Evolutionary conservation across 2,113 vertebrate genomes (phyloP), one percentile per base, ranked within the genome.

Genomic region (Hypanus sabinus): DNA sequence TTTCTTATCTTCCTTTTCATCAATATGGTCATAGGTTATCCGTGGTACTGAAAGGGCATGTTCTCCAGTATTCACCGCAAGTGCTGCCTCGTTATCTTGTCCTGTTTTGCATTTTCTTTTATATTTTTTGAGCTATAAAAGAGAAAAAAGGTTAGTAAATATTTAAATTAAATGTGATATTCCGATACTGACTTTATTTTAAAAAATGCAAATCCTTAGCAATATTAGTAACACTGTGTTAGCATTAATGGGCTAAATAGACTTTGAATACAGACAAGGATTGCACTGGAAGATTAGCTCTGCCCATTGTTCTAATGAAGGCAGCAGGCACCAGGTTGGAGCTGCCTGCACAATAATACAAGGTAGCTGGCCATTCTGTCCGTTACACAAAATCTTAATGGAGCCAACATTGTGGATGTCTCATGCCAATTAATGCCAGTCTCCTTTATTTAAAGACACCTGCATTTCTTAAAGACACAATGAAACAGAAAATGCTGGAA

Each of bases 21-120:
- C 96, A 7, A 96, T 95, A 87, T 97, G 97, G 94, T 97, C 95
- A 0, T 97, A 98, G 22, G 97, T 98, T 96, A 98, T 98, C 94
- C 97, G 98, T 46, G 97, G 97, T 94, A 98, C 94, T 8, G 97
- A 96, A 73, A 97, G 94, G 3, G 96, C 95, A 55, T 96, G 96
- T 81, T 97, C 97, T 71, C 96, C 96, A 11, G 95, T 87, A 70
- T 94, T 96, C 94, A 96, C 95, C 14, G 95, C 94, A 4, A 95
- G 95, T 94, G 97, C 94, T 12, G 97, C 96, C 30, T 96, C 95
- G 5, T 97, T 97, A 27, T 97, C 97, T 94, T 95, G 95, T 76
- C 95, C 94, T 46, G 96, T 94, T 95, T 98, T 98, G 30, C 96
- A 94, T 95, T 97, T 97, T 95, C 95, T 96, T 95, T 97, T 98